Base-by-base conservation (phyloP, 2,888 invertebrate genomes). In the Sinotaia quadrata region DNA sequence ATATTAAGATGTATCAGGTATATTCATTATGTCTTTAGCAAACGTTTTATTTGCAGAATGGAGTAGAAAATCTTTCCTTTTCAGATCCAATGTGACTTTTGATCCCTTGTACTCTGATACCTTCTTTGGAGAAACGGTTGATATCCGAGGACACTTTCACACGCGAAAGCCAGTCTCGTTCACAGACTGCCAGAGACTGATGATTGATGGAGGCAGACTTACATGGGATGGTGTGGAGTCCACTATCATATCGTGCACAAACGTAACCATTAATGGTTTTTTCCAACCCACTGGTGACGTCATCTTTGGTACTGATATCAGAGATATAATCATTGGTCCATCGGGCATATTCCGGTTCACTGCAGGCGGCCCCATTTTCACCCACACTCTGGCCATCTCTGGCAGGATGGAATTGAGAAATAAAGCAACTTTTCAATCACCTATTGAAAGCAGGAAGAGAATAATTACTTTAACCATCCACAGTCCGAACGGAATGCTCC, bases 321-420 rank as follows among this genome's bases (percentile, higher is more conserved):
- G 70, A 21, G 58, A 59, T 44, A 61, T 76, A 0, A 37, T 65
- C 4, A 70, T 81, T 18, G 79, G 78, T 12, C 49, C 68, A 2
- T 41, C 57, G 49, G 81, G 81, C 8, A 57, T 57, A n/a, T 75
- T 78, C 51, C 62, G 49, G 8, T 59, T 79, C 33, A 69, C 61
- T 5, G 73, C 72, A 7, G 71, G 72, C 52, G 76, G 78, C 15
- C 75, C 75, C 29, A 47, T 81, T 5, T 47, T 63, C 27, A 68
- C 70, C 8, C 70, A 80, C 61, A 62, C 72, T 2, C 51, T 78
- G 15, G 49, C 72, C 12, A 62, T 78, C 21, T 54, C 72, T 0
- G 81, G 81, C 2, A 67, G 66, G 34, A 71, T 78, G 75, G 69
- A 69, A 57, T 67, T 80, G 21, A 58, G 37, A 31, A 79, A 79